Conservation (phyloP, 1,140 invertebrate genomes). For the Diachasmimorpha longicaudata region DNA sequence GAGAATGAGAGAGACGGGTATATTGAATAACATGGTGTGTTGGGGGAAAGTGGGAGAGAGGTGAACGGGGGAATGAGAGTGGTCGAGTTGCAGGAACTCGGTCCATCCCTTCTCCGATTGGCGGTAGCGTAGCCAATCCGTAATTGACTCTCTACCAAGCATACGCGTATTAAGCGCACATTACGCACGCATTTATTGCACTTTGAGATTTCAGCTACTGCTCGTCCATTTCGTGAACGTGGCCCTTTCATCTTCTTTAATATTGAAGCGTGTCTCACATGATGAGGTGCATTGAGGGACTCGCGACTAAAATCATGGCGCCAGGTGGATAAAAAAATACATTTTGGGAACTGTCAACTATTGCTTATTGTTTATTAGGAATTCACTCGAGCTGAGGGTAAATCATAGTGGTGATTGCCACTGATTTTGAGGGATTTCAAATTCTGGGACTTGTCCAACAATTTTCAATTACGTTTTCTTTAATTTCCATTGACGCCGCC, state of each 20-base stretch:
- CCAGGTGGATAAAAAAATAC: neutral
- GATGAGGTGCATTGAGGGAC: neutral
- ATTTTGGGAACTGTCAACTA: too few relatives aligned
- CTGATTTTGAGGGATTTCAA: too few relatives aligned
- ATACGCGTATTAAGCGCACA: constrained; percentile 19
- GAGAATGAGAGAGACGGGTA: neutral
- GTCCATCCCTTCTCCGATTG: constrained; percentile 10
- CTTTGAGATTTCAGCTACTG: constrained; percentile 8
- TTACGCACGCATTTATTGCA: constrained; percentile 20
- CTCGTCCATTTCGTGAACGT: neutral
- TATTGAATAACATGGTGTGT: neutral
- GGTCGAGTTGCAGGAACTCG: neutral
- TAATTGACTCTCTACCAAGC: constrained; percentile 19
- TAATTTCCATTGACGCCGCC: too few relatives aligned
- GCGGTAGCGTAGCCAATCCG: constrained; percentile 22
- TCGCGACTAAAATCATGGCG: too few relatives aligned
- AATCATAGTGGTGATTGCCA: too few relatives aligned
- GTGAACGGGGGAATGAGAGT: neutral
- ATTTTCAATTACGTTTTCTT: too few relatives aligned
- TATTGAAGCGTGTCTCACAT: neutral
- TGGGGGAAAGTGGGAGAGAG: neutral
- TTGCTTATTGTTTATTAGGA: too few relatives aligned
- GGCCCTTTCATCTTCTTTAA: neutral
- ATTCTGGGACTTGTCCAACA: too few relatives aligned
- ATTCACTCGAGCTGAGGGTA: too few relatives aligned